A percentile compares a stretch with the other conserved stretches of the same genome.
These are phyloP conservation scores for Tipula vernalis DNA, from an alignment of 2,888 invertebrate species.

Conservation along the genomic window DNA sequence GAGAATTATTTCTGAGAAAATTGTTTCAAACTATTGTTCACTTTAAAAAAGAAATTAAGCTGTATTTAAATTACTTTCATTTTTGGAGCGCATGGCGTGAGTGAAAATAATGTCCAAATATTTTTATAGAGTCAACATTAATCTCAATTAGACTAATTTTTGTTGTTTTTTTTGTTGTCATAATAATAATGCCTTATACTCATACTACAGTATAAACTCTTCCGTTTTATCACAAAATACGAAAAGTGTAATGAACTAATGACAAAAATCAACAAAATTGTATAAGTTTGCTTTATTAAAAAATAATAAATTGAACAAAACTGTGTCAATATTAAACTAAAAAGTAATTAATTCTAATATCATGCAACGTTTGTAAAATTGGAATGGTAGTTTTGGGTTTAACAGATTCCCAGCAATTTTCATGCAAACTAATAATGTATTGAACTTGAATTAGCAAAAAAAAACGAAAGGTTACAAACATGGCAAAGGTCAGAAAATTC, in stretches of 20 bases:
- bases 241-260: not conserved
- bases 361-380: not conserved
- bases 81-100: not conserved
- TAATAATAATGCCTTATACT: no score
- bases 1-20: not conserved
- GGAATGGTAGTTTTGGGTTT: not conserved
- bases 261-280: not conserved
- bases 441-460: not conserved
- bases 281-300: not conserved
- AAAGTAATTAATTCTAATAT: no score
- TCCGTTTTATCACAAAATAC: not conserved
- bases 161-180: not conserved
- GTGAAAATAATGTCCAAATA: not conserved
- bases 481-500: not conserved
- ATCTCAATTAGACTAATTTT: not conserved
- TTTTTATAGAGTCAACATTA: not conserved
- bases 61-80: not conserved
- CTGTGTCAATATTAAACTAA: not conserved
- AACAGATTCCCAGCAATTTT: no score
- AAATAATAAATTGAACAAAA: not conserved
- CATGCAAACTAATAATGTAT: not conserved
- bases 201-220: not conserved
- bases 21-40: not conserved
- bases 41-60: not conserved
- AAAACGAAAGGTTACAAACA: not conserved